A percentile compares a stretch with the other conserved stretches of the same genome.
These are phyloP conservation scores for Hypomecis punctinalis DNA, from an alignment of 2,888 invertebrate genomes.

Conservation along the genomic window DNA sequence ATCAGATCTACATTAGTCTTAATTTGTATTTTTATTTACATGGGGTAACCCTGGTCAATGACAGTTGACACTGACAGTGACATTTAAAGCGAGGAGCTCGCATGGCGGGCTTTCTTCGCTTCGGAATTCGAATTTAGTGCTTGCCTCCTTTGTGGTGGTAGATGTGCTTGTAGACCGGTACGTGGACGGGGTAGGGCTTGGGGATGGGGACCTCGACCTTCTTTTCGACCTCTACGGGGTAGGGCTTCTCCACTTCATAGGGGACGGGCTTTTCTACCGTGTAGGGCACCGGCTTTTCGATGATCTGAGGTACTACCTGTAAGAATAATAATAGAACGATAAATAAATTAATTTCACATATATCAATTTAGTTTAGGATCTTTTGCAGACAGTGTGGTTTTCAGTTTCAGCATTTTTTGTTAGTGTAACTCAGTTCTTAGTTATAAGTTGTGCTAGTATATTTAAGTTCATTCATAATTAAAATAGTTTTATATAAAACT, in stretches of 20 bases:
- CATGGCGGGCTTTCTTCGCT: constrained; percentile 57
- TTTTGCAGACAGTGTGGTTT: no score
- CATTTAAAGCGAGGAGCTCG: constrained; percentile 48
- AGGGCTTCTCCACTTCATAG: constrained; percentile 89
- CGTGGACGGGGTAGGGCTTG: constrained; percentile 90
- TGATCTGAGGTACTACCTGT: constrained; percentile 88
- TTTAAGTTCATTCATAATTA: no score
- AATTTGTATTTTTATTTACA: constrained; percentile 66
- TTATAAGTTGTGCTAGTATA: no score
- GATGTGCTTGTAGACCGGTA: constrained; percentile 90
- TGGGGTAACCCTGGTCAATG: constrained; percentile 52
- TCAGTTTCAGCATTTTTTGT: no score
- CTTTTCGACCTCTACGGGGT: constrained; percentile 91
- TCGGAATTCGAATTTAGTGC: constrained; percentile 64
- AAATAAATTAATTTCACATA: neutral
- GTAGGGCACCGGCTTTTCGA: constrained; percentile 90
- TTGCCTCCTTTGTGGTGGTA: constrained; percentile 86
- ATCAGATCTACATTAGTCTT: constrained; percentile 66
- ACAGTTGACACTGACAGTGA: constrained; percentile 14
- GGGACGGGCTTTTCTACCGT: constrained; percentile 90
- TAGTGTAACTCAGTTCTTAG: no score
- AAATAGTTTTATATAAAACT: neutral
- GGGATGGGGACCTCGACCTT: constrained; percentile 89
- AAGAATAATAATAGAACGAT: constrained; percentile 36
- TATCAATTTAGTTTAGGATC: no score